Conservation (phyloP, 1,140 invertebrate genomes). For the Drosophila virilis region DNA sequence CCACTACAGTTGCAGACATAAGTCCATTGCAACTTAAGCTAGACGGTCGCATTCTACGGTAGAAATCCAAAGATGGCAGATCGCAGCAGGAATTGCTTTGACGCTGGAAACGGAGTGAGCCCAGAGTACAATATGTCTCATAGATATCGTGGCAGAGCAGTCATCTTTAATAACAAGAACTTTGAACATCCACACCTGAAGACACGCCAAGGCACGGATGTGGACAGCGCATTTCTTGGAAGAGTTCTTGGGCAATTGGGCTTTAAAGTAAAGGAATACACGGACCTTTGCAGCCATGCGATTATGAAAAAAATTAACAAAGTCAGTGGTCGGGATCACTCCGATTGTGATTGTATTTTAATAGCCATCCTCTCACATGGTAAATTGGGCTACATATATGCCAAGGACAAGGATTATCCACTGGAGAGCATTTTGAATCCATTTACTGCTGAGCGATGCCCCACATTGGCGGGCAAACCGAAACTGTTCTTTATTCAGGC, state of each 20-base stretch:
- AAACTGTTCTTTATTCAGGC: constrained; percentile 96
- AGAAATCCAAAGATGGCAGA: constrained; percentile 85
- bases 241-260: constrained; percentile 88
- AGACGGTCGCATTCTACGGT: too few species aligned
- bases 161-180: constrained; percentile 95
- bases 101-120: constrained; percentile 84
- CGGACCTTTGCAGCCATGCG: constrained; percentile 86
- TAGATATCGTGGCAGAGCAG: constrained; percentile 89
- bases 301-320: constrained; percentile 87
- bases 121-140: constrained; percentile 94
- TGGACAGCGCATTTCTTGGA: constrained; percentile 88
- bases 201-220: constrained; percentile 89
- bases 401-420: constrained; percentile 92
- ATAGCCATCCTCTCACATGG: constrained; percentile 95
- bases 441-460: constrained; percentile 94
- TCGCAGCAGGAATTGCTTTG: too few species aligned
- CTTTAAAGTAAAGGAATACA: constrained; percentile 88
- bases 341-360: constrained; percentile 90
- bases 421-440: constrained; percentile 91
- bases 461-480: constrained; percentile 94
- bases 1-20: too few species aligned
- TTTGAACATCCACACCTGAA: constrained; percentile 87
- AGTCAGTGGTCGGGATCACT: constrained; percentile 89
- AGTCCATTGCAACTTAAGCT: background rate
- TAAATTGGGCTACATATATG: constrained; percentile 93